Conservation (phyloP, 2,797 vertebrate species). For the Orestias chungarensis region DNA sequence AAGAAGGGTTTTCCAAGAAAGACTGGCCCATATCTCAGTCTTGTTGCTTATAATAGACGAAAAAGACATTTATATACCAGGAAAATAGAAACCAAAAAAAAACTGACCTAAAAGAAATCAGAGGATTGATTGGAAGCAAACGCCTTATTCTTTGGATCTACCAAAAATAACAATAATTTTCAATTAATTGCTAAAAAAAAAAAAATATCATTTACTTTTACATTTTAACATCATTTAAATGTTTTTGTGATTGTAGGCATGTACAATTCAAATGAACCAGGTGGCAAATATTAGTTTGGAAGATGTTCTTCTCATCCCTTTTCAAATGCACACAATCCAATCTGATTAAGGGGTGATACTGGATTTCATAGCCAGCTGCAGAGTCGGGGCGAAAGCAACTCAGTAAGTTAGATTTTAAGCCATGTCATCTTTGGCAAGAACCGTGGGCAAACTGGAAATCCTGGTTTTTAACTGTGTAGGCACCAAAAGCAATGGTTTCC, state of each 20-base stretch:
- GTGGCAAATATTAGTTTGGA: neutral
- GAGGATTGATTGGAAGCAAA: neutral
- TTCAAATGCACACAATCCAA: slow-evolving; percentile 15
- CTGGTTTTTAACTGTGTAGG: slow-evolving; percentile 51
- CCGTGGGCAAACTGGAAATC: slow-evolving; percentile 65
- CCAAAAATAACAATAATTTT: neutral
- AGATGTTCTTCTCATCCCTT: neutral
- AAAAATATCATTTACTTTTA: too few relatives aligned
- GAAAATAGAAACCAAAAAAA: neutral
- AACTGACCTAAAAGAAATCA: neutral
- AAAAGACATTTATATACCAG: neutral
- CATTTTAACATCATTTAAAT: too few relatives aligned
- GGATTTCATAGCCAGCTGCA: slow-evolving; percentile 13
- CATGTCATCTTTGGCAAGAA: slow-evolving; percentile 49
- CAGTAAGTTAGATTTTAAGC: slow-evolving; percentile 39
- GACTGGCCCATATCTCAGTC: neutral
- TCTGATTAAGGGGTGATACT: slow-evolving; percentile 5
- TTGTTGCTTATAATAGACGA: neutral
- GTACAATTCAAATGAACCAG: neutral
- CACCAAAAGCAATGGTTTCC: slow-evolving; percentile 7
- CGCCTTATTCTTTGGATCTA: neutral
- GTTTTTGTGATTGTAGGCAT: neutral
- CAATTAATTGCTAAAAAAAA: neutral
- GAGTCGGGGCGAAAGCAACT: slow-evolving; percentile 28
- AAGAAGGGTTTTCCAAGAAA: neutral